Evolutionary conservation across 2,888 invertebrate genomes (phyloP), one percentile per base, ranked within the genome.

Genomic region (Eupithecia tripunctaria): DNA sequence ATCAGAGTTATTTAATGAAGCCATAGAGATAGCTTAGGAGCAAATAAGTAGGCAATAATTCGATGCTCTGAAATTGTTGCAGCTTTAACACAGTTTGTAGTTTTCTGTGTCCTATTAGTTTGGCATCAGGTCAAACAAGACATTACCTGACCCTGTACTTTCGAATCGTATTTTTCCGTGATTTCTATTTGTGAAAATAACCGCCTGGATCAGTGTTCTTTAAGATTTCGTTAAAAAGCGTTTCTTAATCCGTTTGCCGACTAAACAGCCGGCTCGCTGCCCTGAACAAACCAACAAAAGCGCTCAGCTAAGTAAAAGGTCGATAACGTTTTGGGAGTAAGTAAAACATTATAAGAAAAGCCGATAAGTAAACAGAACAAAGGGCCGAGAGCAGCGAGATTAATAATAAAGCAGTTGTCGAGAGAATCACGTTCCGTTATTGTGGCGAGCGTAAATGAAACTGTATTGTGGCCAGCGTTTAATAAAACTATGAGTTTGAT

Each of bases 301-400:
- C 36, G 38, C 64, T 64, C 64, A 64, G 63, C 64, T 36, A 21
- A 60, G 60, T 60, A 60, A 29, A 72, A 72, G 68, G 68, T 68
- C 66, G 68, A 66, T 60, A 71, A 47, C 74, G 67, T 59, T 67
- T 73, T 47, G 60, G 43, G 62, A 72, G 73, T 73, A 71, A 72
- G 76, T 76, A 74, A 74, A 75, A 76, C 77, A 77, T 79, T 75
- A 75, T 69, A 70, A 75, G 69, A 73, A 73, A 74, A 77, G 78
- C 75, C 75, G 76, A 75, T 77, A 75, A 77, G 77, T 72, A 78
- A 78, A 78, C 77, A 74, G 76, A 78, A 79, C 76, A 76, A 78
- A 78, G 76, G 68, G 64, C 74, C 72, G 67, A 70, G 63, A 71
- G 75, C 71, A 68, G 18, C 74, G 47, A 74, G 77, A 79, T 80